Base-by-base conservation (phyloP, 2,888 invertebrate genomes). In the Drosophila paranaensis region DNA sequence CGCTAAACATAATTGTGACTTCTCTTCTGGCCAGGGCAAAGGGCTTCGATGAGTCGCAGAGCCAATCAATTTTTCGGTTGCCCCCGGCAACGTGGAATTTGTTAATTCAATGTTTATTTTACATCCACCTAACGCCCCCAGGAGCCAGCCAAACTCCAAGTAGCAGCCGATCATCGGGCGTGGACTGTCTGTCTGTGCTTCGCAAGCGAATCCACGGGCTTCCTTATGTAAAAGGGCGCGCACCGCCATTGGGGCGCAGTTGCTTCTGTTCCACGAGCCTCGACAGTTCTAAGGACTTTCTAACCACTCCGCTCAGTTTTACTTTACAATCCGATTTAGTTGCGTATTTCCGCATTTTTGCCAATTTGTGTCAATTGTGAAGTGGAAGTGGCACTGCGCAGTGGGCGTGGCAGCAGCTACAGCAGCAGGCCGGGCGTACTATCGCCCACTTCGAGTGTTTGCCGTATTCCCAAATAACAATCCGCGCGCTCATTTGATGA, bases 41-140 rank as follows among this genome's bases (percentile, higher is more conserved):
- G 54, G 56, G 33, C 76, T 68, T 74, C 71, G 67, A 64, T 74
- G 79, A 65, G 66, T 82, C 62, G 74, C 65, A 69, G 67, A 72
- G 61, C 83, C 90, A 91, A 90, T 91, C 91, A 91, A 92, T 91
- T 60, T 75, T 43, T 53, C 16, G 90, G 91, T 90, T 89, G 91
- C 88, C 89, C 84, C 57, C 88, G 89, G 92, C 88, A 89, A 92
- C 92, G 71, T 77, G 84, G 89, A 91, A 90, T 90, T 92, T 92
- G 92, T 92, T 92, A 93, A 92, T 93, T 92, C 92, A 91, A 92
- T 92, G 90, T 84, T 87, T 80, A 77, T 77, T 81, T 68, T 45
- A 48, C 74, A 53, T 78, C 80, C 73, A 74, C 83, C 83, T 72
- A 70, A 73, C 74, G 72, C 71, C 74, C 75, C 66, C 65, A 70